These are phyloP conservation scores for Yponomeuta evonymella DNA, from an alignment of 2,888 invertebrate genomes.

Conservation along the genomic window DNA sequence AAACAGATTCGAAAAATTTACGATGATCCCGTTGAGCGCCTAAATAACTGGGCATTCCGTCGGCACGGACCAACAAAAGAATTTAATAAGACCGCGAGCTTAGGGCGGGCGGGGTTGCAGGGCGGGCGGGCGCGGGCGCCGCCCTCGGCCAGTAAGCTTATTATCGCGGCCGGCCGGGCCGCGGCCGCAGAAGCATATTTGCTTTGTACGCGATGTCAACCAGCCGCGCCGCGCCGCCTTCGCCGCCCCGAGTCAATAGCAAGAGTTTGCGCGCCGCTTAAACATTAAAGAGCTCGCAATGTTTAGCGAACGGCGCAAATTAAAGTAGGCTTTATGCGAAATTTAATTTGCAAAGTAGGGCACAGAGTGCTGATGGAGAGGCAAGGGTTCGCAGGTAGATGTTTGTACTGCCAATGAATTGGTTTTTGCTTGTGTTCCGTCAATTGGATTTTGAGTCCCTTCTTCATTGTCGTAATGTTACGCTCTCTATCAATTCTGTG, in stretches of 20 bases:
- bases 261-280: slow-evolving; percentile 58
- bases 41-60: slow-evolving; percentile 62
- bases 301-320: slow-evolving; percentile 70
- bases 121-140: slow-evolving; percentile 31
- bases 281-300: slow-evolving; percentile 69
- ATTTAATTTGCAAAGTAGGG: slow-evolving; percentile 72
- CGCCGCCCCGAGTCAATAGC: slow-evolving; percentile 48
- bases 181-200: slow-evolving; percentile 58
- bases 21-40: slow-evolving; percentile 55
- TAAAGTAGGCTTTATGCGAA: slow-evolving; percentile 74
- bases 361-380: slow-evolving; percentile 48
- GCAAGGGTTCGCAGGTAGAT: slow-evolving; percentile 37
- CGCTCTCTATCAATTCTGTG: background rate
- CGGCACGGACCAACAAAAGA: slow-evolving; percentile 60
- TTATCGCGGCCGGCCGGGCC: slow-evolving; percentile 50
- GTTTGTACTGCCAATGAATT: slow-evolving; percentile 70
- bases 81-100: slow-evolving; percentile 63
- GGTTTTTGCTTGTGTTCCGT: slow-evolving; percentile 46
- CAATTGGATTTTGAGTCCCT: slow-evolving; percentile 14
- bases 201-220: slow-evolving; percentile 63
- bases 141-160: slow-evolving; percentile 63
- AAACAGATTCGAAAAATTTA: slow-evolving; percentile 46
- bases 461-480: slow-evolving; percentile 1
- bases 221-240: slow-evolving; percentile 38
- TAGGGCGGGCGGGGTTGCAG: slow-evolving; percentile 42